These are phyloP conservation scores for Lasiurus borealis DNA, from an alignment of 2,113 vertebrate genomes.

Conservation along the genomic window DNA sequence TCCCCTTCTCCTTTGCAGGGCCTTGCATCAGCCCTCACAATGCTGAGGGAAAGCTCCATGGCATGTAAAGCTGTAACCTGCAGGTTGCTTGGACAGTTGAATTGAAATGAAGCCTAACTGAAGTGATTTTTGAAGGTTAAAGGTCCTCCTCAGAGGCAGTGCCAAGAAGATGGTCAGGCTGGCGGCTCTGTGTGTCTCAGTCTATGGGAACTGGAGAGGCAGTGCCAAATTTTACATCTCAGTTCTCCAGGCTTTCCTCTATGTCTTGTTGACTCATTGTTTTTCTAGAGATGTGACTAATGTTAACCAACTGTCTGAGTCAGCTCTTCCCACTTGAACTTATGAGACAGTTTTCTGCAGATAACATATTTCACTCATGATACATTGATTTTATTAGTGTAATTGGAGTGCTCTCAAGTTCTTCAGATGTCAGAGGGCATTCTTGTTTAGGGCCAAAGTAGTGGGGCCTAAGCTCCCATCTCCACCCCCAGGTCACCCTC, in stretches of 20 bases:
- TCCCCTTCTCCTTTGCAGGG: background rate
- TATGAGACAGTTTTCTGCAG: background rate
- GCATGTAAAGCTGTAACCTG: background rate
- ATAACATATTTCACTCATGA: conserved; percentile 8
- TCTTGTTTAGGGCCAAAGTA: background rate
- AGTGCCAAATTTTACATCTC: background rate
- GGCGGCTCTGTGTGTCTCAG: background rate
- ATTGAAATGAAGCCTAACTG: background rate
- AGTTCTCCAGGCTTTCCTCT: background rate
- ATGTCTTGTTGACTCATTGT: background rate
- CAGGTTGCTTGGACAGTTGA: background rate
- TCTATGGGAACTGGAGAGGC: background rate
- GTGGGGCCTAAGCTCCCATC: background rate
- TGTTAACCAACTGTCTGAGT: conserved; percentile 8
- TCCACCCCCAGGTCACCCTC: background rate
- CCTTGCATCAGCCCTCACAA: background rate
- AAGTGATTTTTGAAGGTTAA: conserved; percentile 5
- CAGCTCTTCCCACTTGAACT: conserved; percentile 17
- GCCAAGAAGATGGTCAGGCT: background rate
- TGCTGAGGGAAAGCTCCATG: background rate
- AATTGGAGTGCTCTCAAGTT: background rate
- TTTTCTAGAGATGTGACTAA: background rate
- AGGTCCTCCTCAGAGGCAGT: background rate
- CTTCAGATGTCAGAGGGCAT: background rate
- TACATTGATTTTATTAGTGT: conserved; percentile 26